A percentile compares a stretch with the other conserved stretches of the same genome.
Conservation (phyloP, 2,797 vertebrate species). For the Xenopus petersii region DNA sequence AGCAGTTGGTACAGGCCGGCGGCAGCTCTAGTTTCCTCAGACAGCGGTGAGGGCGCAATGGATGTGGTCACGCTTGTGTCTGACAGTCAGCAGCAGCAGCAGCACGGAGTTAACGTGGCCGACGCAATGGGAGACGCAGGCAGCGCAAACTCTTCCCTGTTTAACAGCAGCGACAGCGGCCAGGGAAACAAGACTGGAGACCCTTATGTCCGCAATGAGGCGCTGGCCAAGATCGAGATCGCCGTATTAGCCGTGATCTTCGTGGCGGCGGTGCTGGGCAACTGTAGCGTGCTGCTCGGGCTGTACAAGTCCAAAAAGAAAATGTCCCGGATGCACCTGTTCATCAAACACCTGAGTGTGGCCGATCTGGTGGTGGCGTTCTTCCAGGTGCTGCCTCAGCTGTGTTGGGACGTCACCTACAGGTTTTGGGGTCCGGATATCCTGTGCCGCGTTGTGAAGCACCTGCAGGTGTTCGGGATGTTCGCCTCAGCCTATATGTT, state of each 20-base stretch:
- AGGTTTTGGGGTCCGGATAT: conserved; percentile 90
- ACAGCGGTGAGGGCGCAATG: too few relatives aligned
- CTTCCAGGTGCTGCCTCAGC: conserved; percentile 94
- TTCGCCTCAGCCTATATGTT: conserved; percentile 96
- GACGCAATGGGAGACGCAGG: too few relatives aligned
- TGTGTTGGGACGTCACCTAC: conserved; percentile 92
- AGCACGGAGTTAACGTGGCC: conserved; percentile 64
- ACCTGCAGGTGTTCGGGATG: conserved; percentile 94
- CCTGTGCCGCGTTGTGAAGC: conserved; percentile 90
- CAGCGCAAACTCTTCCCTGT: too few relatives aligned
- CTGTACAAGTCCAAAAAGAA: conserved; percentile 88
- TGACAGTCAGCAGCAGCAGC: conserved; percentile 37
- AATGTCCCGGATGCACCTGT: conserved; percentile 91
- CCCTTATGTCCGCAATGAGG: conserved; percentile 76
- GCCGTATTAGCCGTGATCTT: conserved; percentile 85
- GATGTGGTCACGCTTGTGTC: conserved; percentile 59
- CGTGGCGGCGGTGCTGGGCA: conserved; percentile 85
- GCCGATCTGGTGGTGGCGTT: conserved; percentile 93
- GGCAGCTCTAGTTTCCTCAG: too few relatives aligned
- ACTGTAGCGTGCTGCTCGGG: conserved; percentile 83
- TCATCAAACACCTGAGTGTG: conserved; percentile 92
- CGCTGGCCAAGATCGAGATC: conserved; percentile 90
- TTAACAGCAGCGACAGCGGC: too few relatives aligned
- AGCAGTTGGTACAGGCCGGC: too few relatives aligned
- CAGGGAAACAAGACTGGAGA: conserved; percentile 46